Evolutionary conservation across 2,888 invertebrate genomes (phyloP), one percentile per base, ranked within the genome.

Genomic region (Zeuzera pyrina): DNA sequence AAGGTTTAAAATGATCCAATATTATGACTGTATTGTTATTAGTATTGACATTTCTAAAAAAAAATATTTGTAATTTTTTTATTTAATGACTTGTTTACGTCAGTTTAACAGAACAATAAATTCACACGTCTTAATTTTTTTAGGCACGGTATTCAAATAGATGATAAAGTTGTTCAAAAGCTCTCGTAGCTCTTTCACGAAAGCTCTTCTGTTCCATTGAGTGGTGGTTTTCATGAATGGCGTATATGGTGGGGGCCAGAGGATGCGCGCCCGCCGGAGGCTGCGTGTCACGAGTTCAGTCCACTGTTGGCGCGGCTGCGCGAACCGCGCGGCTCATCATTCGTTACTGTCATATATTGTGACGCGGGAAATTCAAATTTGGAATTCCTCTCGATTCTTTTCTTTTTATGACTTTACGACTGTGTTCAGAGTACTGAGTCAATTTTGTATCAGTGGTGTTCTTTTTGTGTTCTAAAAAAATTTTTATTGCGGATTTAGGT

Each of bases 181-280:
- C 34, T 32, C 33, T 25, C 35, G 28, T n/a, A 21, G 12, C 34
- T 33, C 12, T 12, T 25, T 25, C 25, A n/a, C n/a, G 35, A 47
- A 47, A 54, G 50, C 47, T 51, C 41, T 52, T 42, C 49, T 66
- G n/a, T n/a, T n/a, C n/a, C n/a, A 74, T 71, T 74, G 61, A 74
- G 49, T 43, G 47, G 42, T 28, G 39, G 51, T 62, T 71, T 76
- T 77, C 70, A 78, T 78, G 74, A 77, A 78, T 78, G 71, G 52
- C 43, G 36, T n/a, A 40, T 43, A 57, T 67, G 74, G 79, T 58
- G 76, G 76, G 67, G 76, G 58, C 36, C 35, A 43, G 32, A 49
- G 55, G 66, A 60, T 60, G 62, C 58, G 61, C 60, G 66, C 61
- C 11, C 31, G 13, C 31, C 12, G 11, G 29, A 33, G 23, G 22